Base-by-base conservation (phyloP, 2,113 vertebrate genomes). In the Syngnathus floridae region DNA sequence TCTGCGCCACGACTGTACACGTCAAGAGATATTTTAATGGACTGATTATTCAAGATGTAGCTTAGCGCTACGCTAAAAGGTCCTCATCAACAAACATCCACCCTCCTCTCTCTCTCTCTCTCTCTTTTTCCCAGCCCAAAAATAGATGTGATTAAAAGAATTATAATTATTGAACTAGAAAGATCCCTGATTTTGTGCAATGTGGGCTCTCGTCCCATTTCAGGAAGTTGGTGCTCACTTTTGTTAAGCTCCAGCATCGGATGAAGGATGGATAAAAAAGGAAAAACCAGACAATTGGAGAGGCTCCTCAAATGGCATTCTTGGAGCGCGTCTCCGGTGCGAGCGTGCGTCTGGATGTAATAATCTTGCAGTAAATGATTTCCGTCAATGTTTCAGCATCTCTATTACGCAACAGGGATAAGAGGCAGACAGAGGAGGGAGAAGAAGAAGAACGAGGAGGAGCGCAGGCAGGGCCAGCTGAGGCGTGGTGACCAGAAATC, bases 311-410 rank as follows among this genome's bases (percentile, higher is more conserved):
- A 80, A 83, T 87, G 87, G 77, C 79, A 84, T 80, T 80, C 62
- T 65, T 73, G 48, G 21, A 54, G 51, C 51, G 51, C 8, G 21
- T 22, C 51, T 22, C 51, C 51, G 12, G 10, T 26, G 51, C 21
- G 51, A 54, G 11, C 51, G 21, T 54, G 51, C 31, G 49, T 56
- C 52, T 74, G 79, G 71, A 77, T 82, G 87, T 87, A 86, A 86
- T 88, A 86, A 89, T 90, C 87, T 81, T 56, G 79, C 80, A 69
- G 81, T 86, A 89, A 91, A 90, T 87, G 86, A 90, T 86, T 87
- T 86, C 82, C 88, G 87, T 87, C 86, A 88, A 86, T 90, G 88
- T 84, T 90, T 83, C 79, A 74, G 77, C 82, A 85, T 91, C 89
- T 90, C 88, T 88, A 88, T 90, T 89, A 86, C 82, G 71, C 77